phyloP scores from a whole-genome alignment of 2,888 invertebrate species.

The Cerastis leucographa region DNA sequence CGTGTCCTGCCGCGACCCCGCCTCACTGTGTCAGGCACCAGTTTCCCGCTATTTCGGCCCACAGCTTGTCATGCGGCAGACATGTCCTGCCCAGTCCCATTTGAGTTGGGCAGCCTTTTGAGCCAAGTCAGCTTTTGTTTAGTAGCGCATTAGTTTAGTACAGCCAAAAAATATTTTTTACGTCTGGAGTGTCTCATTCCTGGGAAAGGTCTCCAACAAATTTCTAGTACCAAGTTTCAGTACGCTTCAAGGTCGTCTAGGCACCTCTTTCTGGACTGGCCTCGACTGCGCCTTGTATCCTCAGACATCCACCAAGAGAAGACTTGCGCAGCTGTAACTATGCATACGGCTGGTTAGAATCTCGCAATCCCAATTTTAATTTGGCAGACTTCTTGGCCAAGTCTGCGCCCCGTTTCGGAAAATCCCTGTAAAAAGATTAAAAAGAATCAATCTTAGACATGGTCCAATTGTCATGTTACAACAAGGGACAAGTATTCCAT shows the following conservation, averaged over 20 bases:
- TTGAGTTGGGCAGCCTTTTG: no score
- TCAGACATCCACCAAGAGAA: not conserved
- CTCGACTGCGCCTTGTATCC: not conserved
- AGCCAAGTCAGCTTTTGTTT: no score
- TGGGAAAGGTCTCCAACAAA: not conserved
- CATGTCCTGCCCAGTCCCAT: no score
- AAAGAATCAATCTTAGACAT: no score
- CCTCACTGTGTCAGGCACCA: no score
- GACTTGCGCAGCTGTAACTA: not conserved
- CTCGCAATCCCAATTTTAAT: not conserved
- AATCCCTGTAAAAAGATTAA: no score
- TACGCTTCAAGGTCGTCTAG: not conserved
- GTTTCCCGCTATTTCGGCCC: no score
- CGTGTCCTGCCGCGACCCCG: no score
- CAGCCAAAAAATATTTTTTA: not conserved
- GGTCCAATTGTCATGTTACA: not conserved
- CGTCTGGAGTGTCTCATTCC: not conserved
- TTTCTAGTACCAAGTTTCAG: not conserved
- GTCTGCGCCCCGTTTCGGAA: not conserved
- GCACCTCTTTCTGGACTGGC: not conserved
- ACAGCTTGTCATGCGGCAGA: no score
- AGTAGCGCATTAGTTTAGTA: no score
- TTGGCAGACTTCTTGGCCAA: not conserved
- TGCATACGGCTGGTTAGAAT: not conserved
- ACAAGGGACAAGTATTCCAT: not conserved